These are phyloP conservation scores for Cyclargus thomasi DNA, from an alignment of 1,140 invertebrate genomes.

Conservation along the genomic window DNA sequence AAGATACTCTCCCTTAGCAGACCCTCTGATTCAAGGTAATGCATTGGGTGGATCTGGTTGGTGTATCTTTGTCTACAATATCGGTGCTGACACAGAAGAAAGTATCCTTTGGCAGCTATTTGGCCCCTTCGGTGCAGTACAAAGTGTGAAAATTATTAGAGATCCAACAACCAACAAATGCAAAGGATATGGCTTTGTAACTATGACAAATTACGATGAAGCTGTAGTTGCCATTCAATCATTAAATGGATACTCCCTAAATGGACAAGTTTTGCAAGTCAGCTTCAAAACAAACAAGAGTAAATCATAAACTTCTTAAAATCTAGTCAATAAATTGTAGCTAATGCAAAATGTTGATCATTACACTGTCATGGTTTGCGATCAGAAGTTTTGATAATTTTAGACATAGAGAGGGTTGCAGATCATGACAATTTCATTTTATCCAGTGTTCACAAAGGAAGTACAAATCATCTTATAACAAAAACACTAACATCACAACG, in stretches of 20 bases:
- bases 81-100: constrained; percentile 93
- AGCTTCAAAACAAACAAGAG: constrained; percentile 90
- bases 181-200: constrained; percentile 95
- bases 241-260: constrained; percentile 91
- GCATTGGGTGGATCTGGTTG: constrained; percentile 86
- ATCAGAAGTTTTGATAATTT: constrained; percentile 43
- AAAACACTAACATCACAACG: constrained; percentile 42
- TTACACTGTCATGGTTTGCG: constrained; percentile 65
- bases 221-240: constrained; percentile 92
- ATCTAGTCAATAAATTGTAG: constrained; percentile 74
- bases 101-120: constrained; percentile 94
- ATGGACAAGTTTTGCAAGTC: constrained; percentile 92
- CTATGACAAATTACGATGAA: constrained; percentile 96
- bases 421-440: constrained; percentile 56
- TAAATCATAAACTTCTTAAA: constrained; percentile 75
- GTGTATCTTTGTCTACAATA: constrained; percentile 96
- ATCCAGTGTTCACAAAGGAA: constrained; percentile 53
- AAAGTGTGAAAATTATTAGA: constrained; percentile 92
- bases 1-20: constrained; percentile 89
- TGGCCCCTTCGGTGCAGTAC: constrained; percentile 93
- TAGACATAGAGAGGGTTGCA: constrained; percentile 49
- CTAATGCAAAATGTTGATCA: constrained; percentile 73
- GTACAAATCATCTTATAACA: constrained; percentile 52
- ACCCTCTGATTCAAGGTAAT: constrained; percentile 85
- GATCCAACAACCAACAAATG: constrained; percentile 94